Base-by-base conservation (phyloP, 2,888 invertebrate genomes). In the Spisula subtruncata region DNA sequence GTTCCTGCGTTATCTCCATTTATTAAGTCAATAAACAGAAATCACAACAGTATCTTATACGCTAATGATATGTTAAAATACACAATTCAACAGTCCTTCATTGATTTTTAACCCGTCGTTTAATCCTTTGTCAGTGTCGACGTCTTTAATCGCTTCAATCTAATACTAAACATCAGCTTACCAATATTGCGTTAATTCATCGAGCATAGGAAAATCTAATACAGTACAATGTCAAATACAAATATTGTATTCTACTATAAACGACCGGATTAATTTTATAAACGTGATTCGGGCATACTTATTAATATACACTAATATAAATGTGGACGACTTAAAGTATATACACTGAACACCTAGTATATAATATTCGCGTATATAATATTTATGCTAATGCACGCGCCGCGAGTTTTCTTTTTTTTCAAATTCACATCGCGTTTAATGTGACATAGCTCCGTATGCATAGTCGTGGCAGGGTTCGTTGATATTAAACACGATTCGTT, bases 181-280 rank as follows among this genome's bases (percentile, higher is more conserved):
- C 83, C 56, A 83, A 83, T 54, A 83, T 35, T 25, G 32, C 32
- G 48, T 56, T 83, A 54, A 60, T 83, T 56, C 32, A 83, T 32
- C n/a, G 56, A 83, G 20, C 83, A 32, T 32, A 75, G 32, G 35
- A 25, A 41, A 87, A 75, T 51, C 79, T 46, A 81, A 90, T 87
- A 85, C 89, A 66, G 79, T 79, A 84, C 87, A 89, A 90, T 81
- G 81, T 87, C 85, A 87, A 75, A 90, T 90, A 90, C 87, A 90
- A 87, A 90, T 90, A 90, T 84, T 35, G 60, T 83, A 60, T 71
- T 87, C 80, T 60, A 25, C 46, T 80, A 83, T 80, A 87, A 54
- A 83, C 56, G 83, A 75, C 48, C 48, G 82, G 85, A 85, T 88
- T 88, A 88, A 35, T 81, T 83, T 86, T 86, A 48, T 35, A 80